These are phyloP conservation scores for Acipenser oxyrinchus DNA, from an alignment of 2,797 vertebrate species.

Conservation along the genomic window DNA sequence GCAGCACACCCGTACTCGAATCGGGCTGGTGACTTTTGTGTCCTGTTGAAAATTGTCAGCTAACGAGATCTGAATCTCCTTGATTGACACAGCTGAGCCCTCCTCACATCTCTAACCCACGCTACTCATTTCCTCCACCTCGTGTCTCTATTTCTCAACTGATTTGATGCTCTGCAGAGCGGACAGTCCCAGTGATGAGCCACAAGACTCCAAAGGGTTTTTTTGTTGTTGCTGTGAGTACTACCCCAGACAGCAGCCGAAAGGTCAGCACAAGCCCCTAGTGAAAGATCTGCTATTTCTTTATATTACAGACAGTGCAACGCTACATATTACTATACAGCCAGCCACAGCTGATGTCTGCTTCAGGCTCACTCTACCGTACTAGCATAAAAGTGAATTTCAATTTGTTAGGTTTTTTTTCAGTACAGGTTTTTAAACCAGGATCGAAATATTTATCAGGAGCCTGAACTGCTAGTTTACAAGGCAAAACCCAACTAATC, in stretches of 20 bases:
- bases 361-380: too few relatives aligned
- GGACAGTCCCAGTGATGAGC: constrained; percentile 54
- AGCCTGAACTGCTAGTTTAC: too few relatives aligned
- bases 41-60: too few relatives aligned
- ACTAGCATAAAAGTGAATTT: too few relatives aligned
- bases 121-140: background rate
- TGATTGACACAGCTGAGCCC: background rate
- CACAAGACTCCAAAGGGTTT: constrained; percentile 21
- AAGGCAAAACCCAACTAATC: background rate
- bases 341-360: background rate
- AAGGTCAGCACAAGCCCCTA: constrained; percentile 44
- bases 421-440: too few relatives aligned
- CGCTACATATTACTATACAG: too few relatives aligned
- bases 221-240: background rate
- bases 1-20: too few relatives aligned
- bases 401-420: background rate
- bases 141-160: constrained; percentile 51
- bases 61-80: background rate
- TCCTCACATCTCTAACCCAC: background rate
- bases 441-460: too few relatives aligned
- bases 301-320: background rate
- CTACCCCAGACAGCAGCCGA: constrained; percentile 16
- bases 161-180: constrained; percentile 52
- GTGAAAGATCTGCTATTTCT: constrained; percentile 22
- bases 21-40: too few relatives aligned